A percentile compares a stretch with the other conserved stretches of the same genome.
Evolutionary conservation across 1,140 invertebrate genomes (phyloP).

Genomic region (Eurosta solidaginis): DNA sequence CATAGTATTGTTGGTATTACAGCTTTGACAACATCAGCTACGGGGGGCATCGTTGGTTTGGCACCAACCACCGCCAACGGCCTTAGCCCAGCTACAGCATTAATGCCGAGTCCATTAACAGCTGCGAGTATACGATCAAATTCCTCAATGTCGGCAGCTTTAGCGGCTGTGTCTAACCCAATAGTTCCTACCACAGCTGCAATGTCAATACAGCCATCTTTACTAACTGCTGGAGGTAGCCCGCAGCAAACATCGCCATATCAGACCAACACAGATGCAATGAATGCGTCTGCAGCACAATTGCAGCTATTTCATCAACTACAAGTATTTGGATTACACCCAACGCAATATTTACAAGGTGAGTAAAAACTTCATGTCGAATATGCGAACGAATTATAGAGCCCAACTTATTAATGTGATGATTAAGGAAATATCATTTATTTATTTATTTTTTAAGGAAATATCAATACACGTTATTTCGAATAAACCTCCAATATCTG

Average conservation of each 20-base stretch:
- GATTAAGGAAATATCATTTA: no score
- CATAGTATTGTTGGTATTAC: slow-evolving; percentile 77
- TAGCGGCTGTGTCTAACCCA: slow-evolving; percentile 24
- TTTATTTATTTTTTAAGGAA: no score
- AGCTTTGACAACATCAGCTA: slow-evolving; percentile 62
- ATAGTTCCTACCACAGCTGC: slow-evolving; percentile 34
- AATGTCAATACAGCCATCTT: slow-evolving; percentile 56
- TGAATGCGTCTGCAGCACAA: slow-evolving; percentile 66
- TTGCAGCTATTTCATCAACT: slow-evolving; percentile 77
- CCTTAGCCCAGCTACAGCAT: not conserved
- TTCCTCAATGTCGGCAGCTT: slow-evolving; percentile 16
- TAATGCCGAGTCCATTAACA: not conserved
- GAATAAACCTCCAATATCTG: no score
- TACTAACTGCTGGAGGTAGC: slow-evolving; percentile 39
- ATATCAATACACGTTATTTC: no score
- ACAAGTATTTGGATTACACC: slow-evolving; percentile 75
- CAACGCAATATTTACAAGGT: slow-evolving; percentile 71
- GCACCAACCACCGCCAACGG: slow-evolving; percentile 25
- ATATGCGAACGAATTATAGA: no score
- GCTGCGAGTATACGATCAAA: not conserved
- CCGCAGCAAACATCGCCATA: slow-evolving; percentile 39
- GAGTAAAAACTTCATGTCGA: slow-evolving; percentile 41
- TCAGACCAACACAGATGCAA: slow-evolving; percentile 55
- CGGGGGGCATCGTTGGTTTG: slow-evolving; percentile 34
- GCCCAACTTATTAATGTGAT: no score